Evolutionary conservation across 2,888 invertebrate genomes (phyloP).

Genomic region (Orthosia gothica): DNA sequence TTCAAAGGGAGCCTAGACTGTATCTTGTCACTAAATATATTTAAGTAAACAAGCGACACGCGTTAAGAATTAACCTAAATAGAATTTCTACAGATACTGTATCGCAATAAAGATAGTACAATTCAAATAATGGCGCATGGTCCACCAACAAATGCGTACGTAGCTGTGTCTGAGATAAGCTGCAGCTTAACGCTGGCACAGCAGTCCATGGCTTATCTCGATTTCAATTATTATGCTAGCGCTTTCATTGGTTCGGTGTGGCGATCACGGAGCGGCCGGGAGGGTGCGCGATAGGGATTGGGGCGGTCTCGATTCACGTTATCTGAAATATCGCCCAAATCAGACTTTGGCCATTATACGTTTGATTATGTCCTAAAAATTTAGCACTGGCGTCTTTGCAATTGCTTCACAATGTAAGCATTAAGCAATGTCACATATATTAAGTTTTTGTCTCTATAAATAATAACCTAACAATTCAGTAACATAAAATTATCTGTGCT

Average conservation of each 20-base stretch:
- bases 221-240: constrained; percentile 90
- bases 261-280: constrained; percentile 73
- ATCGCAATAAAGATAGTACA: constrained; percentile 84
- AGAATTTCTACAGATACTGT: constrained; percentile 77
- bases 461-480: constrained; percentile 9
- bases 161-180: constrained; percentile 87
- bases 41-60: constrained; percentile 63
- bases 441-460: not conserved
- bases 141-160: constrained; percentile 85
- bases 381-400: constrained; percentile 50
- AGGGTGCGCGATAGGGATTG: constrained; percentile 79
- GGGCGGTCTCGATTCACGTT: constrained; percentile 84
- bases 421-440: not conserved
- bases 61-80: constrained; percentile 74
- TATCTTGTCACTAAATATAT: not conserved
- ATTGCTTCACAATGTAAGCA: constrained; percentile 11
- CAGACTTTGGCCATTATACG: constrained; percentile 82
- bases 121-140: constrained; percentile 84
- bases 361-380: constrained; percentile 79
- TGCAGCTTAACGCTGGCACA: constrained; percentile 86
- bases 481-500: constrained; percentile 77
- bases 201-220: constrained; percentile 90
- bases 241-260: constrained; percentile 87
- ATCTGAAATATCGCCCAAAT: constrained; percentile 88
- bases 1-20: not conserved